Evolutionary conservation across 2,113 vertebrate species (phyloP).

Genomic region (Alectura lathami): DNA sequence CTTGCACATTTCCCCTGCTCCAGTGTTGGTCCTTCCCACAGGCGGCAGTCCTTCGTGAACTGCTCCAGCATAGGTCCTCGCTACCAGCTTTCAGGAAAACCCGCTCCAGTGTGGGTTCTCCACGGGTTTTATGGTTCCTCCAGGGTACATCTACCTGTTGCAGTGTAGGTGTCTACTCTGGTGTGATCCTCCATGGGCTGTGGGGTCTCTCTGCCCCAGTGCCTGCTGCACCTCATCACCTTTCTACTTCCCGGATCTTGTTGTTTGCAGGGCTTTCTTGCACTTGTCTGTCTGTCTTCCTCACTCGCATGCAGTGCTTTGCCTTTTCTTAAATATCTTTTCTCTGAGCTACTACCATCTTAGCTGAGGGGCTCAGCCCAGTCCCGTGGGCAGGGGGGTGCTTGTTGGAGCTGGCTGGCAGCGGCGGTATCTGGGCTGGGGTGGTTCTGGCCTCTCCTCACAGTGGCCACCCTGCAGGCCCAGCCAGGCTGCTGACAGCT

Average conservation of each 20-base stretch:
- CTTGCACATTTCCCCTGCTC: not conserved
- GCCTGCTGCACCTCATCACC: accelerated
- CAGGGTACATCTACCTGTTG: not conserved
- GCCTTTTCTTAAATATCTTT: not conserved
- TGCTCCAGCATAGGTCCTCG: not conserved
- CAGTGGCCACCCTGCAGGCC: too few relatives aligned
- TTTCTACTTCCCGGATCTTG: not conserved
- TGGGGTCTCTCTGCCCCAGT: not conserved
- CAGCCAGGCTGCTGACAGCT: not conserved
- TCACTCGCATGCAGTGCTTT: not conserved
- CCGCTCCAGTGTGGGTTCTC: not conserved
- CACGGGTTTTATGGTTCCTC: accelerated
- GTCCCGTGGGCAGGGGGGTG: accelerated
- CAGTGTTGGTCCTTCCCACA: not conserved
- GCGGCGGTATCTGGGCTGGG: accelerated
- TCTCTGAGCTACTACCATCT: accelerated
- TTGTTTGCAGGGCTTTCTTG: not conserved
- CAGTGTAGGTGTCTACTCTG: not conserved
- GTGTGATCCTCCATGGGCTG: not conserved
- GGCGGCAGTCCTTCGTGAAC: not conserved
- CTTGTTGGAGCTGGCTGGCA: accelerated
- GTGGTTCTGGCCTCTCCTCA: not conserved
- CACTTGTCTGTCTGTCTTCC: not conserved
- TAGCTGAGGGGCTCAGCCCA: too few relatives aligned
- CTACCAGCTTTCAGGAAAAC: not conserved